Evolutionary conservation across 2,797 vertebrate species (phyloP).

Genomic region (Mormyrus proboscirostris): DNA sequence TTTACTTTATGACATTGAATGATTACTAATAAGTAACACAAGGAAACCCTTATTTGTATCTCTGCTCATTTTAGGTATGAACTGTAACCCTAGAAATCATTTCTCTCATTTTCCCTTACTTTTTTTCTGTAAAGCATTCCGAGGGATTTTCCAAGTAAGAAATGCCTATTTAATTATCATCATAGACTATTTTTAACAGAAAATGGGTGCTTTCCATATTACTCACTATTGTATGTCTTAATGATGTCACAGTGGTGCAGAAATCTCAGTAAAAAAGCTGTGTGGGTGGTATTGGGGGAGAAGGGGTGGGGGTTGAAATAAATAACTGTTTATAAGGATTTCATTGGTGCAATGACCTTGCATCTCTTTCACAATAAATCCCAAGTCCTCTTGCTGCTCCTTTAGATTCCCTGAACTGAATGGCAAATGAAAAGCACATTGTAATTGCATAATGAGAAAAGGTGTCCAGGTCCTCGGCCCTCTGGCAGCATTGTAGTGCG

Average conservation of each 20-base stretch:
- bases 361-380: conserved; percentile 38
- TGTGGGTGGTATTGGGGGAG: conserved; percentile 25
- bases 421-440: conserved; percentile 40
- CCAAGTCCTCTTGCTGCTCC: conserved; percentile 23
- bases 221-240: neutral
- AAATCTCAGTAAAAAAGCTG: neutral
- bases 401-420: conserved; percentile 27
- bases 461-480: conserved; percentile 24
- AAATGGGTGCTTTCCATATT: neutral
- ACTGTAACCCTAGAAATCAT: neutral
- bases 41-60: neutral
- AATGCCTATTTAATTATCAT: conserved; percentile 11
- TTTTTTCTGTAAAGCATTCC: conserved; percentile 12
- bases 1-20: neutral
- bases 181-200: neutral
- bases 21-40: conserved; percentile 2
- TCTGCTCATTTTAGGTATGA: neutral
- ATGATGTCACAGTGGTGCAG: neutral
- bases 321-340: neutral
- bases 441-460: conserved; percentile 31
- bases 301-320: conserved; percentile 4
- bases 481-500: conserved; percentile 25
- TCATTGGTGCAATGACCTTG: conserved; percentile 56
- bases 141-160: conserved; percentile 12
- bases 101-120: neutral